Conservation (phyloP, 2,797 vertebrate species). For the Catamblyrhynchus diadema region DNA sequence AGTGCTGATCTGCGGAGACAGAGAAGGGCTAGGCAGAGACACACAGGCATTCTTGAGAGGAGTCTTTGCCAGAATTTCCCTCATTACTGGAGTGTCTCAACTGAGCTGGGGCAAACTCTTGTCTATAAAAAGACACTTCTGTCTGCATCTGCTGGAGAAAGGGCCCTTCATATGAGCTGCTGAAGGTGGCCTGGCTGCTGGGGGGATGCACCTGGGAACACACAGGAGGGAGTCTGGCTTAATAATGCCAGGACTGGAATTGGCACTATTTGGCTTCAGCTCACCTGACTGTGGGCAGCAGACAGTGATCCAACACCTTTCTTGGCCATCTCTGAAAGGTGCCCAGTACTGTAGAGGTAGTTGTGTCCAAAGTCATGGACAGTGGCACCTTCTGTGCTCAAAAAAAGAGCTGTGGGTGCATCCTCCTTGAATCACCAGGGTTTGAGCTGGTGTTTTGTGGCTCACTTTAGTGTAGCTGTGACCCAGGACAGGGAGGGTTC, state of each 20-base stretch:
- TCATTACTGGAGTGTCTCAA: neutral
- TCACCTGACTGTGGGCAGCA: neutral
- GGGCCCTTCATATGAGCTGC: neutral
- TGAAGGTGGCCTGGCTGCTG: neutral
- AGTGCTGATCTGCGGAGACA: slow-evolving; percentile 1
- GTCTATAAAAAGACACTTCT: neutral
- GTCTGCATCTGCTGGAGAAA: neutral
- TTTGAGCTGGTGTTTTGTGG: neutral
- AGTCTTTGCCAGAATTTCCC: neutral
- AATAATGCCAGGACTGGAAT: too few species aligned
- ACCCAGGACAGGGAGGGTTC: neutral
- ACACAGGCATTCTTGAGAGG: neutral
- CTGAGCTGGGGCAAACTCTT: neutral
- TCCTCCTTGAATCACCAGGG: neutral
- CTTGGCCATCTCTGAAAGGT: neutral
- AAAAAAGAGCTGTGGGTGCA: neutral
- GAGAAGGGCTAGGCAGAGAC: neutral
- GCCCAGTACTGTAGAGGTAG: neutral
- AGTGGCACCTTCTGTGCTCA: neutral
- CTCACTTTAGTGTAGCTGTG: neutral
- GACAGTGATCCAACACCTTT: neutral
- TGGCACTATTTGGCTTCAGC: neutral
- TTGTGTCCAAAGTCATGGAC: neutral
- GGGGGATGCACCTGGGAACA: neutral
- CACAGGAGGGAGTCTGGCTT: neutral